Evolutionary conservation across 2,797 vertebrate species (phyloP).

Genomic region (Rallus crepitans): DNA sequence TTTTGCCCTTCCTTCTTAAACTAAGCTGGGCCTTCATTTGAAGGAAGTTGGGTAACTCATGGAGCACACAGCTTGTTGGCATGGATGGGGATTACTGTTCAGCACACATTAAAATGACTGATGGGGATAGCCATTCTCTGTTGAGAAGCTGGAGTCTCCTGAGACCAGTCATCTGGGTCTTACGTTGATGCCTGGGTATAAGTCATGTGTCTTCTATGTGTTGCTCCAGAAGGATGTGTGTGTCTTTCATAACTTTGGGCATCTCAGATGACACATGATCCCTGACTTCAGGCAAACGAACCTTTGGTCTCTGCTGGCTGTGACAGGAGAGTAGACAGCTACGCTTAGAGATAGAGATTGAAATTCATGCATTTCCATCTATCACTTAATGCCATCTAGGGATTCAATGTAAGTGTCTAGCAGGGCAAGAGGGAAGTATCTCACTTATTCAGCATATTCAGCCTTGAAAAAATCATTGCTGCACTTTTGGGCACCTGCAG

Average conservation of each 20-base stretch:
- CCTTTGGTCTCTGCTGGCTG: neutral
- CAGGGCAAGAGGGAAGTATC: neutral
- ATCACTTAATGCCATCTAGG: neutral
- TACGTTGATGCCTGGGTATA: neutral
- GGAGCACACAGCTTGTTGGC: neutral
- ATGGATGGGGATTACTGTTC: neutral
- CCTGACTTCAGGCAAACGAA: neutral
- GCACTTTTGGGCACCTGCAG: neutral
- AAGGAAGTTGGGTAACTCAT: neutral
- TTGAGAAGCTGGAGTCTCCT: neutral
- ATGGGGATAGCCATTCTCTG: neutral
- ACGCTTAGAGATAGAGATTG: neutral
- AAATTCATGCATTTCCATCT: neutral
- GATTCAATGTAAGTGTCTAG: neutral
- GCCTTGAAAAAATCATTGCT: neutral
- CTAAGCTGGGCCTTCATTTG: neutral
- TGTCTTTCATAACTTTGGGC: neutral
- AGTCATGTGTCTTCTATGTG: neutral
- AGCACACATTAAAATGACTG: neutral
- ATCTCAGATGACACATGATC: neutral
- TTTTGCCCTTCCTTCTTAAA: neutral
- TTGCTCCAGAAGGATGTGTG: neutral
- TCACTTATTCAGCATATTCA: neutral
- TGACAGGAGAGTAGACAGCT: fast-evolving
- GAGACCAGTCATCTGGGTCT: too few species aligned